These are phyloP conservation scores for Xiphophorus birchmanni DNA, from an alignment of 2,797 vertebrate genomes.

Conservation along the genomic window DNA sequence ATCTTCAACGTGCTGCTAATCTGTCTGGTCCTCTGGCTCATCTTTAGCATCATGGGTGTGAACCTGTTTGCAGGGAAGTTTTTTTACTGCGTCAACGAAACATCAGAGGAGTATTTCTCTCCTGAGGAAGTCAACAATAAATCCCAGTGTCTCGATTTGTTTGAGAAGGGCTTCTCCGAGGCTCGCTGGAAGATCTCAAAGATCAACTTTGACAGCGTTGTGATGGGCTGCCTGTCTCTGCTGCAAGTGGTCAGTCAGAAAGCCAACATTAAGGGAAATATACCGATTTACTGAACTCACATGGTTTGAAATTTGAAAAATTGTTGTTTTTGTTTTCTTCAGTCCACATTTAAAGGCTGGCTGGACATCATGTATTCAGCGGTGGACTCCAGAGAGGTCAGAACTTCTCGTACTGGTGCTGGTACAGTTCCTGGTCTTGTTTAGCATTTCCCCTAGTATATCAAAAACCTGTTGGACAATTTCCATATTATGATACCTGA, in stretches of 20 bases:
- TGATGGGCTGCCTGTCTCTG: slow-evolving; percentile 92
- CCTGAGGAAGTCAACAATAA: slow-evolving; percentile 82
- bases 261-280: neutral
- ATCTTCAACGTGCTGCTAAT: slow-evolving; percentile 95
- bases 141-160: slow-evolving; percentile 82
- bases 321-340: slow-evolving; percentile 7
- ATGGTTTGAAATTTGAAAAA: neutral
- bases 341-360: slow-evolving; percentile 85
- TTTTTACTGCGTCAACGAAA: slow-evolving; percentile 88
- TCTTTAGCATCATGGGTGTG: slow-evolving; percentile 96
- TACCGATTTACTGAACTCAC: too few relatives aligned
- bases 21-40: slow-evolving; percentile 96
- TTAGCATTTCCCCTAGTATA: too few relatives aligned
- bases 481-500: too few relatives aligned
- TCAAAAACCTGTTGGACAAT: too few relatives aligned
- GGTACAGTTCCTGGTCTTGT: neutral
- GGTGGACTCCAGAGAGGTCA: slow-evolving; percentile 77
- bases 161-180: slow-evolving; percentile 25
- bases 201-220: slow-evolving; percentile 94
- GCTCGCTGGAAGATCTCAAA: slow-evolving; percentile 90
- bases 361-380: slow-evolving; percentile 82
- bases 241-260: slow-evolving; percentile 90
- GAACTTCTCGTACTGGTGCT: slow-evolving; percentile 2
- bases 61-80: slow-evolving; percentile 95
- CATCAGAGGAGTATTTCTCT: slow-evolving; percentile 74